These are phyloP conservation scores for Takifugu bimaculatus DNA, from an alignment of 2,113 vertebrate species.

Conservation along the genomic window DNA sequence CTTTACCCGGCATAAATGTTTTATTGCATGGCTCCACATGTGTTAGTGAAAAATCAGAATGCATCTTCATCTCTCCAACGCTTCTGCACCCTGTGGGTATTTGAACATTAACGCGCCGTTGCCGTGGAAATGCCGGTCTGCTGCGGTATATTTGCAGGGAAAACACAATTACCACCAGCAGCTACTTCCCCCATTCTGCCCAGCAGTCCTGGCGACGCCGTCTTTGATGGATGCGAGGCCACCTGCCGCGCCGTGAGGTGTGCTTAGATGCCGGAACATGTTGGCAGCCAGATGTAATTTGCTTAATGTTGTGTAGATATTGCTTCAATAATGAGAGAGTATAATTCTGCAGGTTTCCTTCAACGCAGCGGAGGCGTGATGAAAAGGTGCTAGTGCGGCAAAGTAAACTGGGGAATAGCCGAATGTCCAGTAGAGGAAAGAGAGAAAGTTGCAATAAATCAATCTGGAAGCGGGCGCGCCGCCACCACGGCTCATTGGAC, in stretches of 20 bases:
- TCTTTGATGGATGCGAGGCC: constrained; percentile 63
- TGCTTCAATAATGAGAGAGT: constrained; percentile 60
- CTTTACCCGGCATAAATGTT: constrained; percentile 4
- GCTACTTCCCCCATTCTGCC: constrained; percentile 34
- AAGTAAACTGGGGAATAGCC: constrained; percentile 27
- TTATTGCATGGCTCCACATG: neutral
- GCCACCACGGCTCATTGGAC: constrained; percentile 43
- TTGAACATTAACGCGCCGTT: constrained; percentile 27
- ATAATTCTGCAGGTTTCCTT: constrained; percentile 40
- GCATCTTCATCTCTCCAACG: constrained; percentile 20
- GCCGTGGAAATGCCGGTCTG: constrained; percentile 26
- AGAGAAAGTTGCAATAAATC: constrained; percentile 48
- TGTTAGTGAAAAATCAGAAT: constrained; percentile 20
- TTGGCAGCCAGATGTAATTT: constrained; percentile 68
- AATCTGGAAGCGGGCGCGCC: constrained; percentile 20
- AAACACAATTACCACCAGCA: constrained; percentile 44
- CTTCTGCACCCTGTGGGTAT: constrained; percentile 12
- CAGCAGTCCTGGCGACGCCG: constrained; percentile 37
- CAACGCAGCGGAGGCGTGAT: constrained; percentile 15
- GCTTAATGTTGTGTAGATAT: constrained; percentile 76
- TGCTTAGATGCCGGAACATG: constrained; percentile 58
- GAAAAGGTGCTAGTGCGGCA: constrained; percentile 17
- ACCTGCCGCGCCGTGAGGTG: constrained; percentile 61
- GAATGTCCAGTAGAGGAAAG: constrained; percentile 17
- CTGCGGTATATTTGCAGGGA: constrained; percentile 27